Conservation (phyloP, 2,113 vertebrate species). For the Pseudolaguvia tuberculata region DNA sequence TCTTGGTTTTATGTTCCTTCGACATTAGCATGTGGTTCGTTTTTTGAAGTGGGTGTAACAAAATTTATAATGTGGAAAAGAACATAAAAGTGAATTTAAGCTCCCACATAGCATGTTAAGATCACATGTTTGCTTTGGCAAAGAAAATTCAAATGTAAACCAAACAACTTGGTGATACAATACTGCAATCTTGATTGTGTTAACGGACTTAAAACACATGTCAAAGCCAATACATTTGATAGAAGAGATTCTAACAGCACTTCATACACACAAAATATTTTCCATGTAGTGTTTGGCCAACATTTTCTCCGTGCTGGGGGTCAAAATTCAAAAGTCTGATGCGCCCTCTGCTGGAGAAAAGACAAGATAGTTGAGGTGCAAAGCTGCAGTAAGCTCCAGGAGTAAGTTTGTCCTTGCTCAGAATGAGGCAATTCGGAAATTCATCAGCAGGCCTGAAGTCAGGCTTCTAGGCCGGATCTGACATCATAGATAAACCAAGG, state of each 20-base stretch:
- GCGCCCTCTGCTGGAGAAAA: conserved; percentile 39
- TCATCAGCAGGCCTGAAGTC: conserved; percentile 28
- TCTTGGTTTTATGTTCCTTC: neutral
- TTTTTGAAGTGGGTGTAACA: conserved; percentile 4
- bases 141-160: neutral
- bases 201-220: neutral
- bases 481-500: conserved; percentile 3
- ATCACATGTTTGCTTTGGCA: neutral
- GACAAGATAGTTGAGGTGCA: neutral
- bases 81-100: neutral
- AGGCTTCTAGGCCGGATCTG: conserved; percentile 31
- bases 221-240: conserved; percentile 7
- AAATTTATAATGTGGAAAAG: neutral
- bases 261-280: conserved; percentile 41
- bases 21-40: neutral
- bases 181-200: neutral
- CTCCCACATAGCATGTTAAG: neutral
- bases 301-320: neutral
- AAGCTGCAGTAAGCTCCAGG: conserved; percentile 17
- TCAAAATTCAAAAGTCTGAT: conserved; percentile 10
- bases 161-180: neutral
- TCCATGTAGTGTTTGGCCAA: conserved; percentile 37
- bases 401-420: conserved; percentile 9
- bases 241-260: conserved; percentile 19
- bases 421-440: conserved; percentile 22